phyloP scores from a whole-genome alignment of 92 coral and sea anemone species.

The Heteractis magnifica region DNA sequence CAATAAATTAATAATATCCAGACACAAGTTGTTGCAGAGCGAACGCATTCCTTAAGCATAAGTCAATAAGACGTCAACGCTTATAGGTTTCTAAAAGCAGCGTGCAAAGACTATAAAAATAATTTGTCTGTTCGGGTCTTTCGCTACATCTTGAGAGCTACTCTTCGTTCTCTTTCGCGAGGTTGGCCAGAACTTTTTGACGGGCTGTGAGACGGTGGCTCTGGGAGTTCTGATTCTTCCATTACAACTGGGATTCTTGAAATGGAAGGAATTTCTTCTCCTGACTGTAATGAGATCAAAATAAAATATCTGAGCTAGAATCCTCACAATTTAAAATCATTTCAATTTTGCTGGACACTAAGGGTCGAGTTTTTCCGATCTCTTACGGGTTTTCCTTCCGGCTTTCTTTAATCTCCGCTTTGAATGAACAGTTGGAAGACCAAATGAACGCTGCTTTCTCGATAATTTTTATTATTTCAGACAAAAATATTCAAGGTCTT shows the following conservation, averaged over 20 bases:
- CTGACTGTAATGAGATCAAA: neutral
- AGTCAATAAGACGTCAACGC: neutral
- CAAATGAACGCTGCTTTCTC: no score
- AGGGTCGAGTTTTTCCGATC: no score
- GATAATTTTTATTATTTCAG: no score
- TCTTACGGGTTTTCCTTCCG: no score
- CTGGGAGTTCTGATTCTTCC: neutral
- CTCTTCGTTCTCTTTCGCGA: constrained; percentile 4
- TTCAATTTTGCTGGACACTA: no score
- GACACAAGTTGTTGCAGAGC: no score
- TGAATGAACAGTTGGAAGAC: no score
- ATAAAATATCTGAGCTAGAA: neutral
- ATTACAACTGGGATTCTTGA: neutral
- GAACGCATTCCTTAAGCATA: no score
- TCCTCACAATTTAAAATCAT: neutral
- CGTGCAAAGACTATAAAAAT: neutral
- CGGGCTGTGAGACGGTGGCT: constrained; percentile 6
- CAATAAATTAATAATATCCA: no score
- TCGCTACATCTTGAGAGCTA: neutral
- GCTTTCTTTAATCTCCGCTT: no score
- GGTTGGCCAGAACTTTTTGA: neutral
- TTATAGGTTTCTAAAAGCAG: neutral
- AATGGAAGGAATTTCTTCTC: neutral
- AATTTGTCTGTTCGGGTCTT: neutral
- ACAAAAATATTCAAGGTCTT: no score